phyloP scores from a whole-genome alignment of 2,888 invertebrate genomes.

The Ichneumoninae sp. region DNA sequence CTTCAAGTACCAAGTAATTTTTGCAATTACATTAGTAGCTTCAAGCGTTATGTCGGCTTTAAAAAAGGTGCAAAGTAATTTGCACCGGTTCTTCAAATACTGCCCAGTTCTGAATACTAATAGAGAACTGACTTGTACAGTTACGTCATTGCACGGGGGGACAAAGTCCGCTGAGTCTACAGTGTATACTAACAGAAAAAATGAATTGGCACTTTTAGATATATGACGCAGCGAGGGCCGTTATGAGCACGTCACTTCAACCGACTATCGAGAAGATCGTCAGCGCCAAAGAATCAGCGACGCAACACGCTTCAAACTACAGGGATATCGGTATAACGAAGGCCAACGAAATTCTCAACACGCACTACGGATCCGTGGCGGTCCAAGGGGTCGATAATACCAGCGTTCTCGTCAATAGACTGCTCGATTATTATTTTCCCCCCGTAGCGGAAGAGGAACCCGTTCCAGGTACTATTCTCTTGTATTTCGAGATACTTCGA shows the following conservation, averaged over 20 bases:
- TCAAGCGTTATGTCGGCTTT: no score
- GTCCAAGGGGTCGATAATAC: conserved; percentile 89
- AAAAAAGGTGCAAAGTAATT: no score
- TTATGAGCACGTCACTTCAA: conserved; percentile 80
- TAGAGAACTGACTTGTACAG: no score
- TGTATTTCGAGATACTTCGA: background rate
- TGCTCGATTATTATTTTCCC: conserved; percentile 91
- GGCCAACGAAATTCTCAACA: conserved; percentile 89
- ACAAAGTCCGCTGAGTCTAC: conserved; percentile 41
- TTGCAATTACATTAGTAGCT: no score
- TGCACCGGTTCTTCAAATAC: no score
- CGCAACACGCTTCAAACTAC: conserved; percentile 88
- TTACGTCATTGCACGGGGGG: background rate
- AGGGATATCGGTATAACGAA: conserved; percentile 90
- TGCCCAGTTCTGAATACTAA: no score
- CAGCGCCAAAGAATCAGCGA: conserved; percentile 86
- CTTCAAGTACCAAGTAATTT: no score
- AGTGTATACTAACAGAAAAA: background rate
- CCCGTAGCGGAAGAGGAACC: conserved; percentile 85
- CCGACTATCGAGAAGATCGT: conserved; percentile 83
- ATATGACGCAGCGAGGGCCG: conserved; percentile 81
- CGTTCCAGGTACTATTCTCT: conserved; percentile 83
- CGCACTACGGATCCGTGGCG: conserved; percentile 89
- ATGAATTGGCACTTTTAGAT: conserved; percentile 73
- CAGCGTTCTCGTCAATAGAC: conserved; percentile 89